A percentile compares a stretch with the other conserved stretches of the same genome.
Conservation (phyloP, 2,797 vertebrate genomes). For the Crenichthys baileyi region DNA sequence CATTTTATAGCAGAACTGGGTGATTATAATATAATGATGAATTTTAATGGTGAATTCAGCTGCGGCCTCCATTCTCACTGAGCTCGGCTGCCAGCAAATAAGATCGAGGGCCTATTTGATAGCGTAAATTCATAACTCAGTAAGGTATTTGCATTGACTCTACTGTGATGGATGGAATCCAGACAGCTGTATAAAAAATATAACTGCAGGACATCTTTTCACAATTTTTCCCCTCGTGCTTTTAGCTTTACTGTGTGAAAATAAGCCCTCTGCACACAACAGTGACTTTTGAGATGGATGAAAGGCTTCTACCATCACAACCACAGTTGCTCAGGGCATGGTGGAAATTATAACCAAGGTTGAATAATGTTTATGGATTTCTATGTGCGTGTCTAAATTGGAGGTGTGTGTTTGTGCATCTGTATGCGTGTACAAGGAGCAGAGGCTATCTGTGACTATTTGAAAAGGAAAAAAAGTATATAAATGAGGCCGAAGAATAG, state of each 20-base stretch:
- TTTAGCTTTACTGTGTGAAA: slow-evolving; percentile 33
- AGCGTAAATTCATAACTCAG: slow-evolving; percentile 51
- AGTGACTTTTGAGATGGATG: slow-evolving; percentile 54
- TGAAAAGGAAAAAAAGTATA: slow-evolving; percentile 22
- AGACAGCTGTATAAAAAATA: slow-evolving; percentile 47
- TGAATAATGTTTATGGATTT: slow-evolving; percentile 68
- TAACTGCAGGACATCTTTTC: slow-evolving; percentile 62
- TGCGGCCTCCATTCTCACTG: slow-evolving; percentile 26
- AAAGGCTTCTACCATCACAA: slow-evolving; percentile 52
- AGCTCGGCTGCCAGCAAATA: slow-evolving; percentile 31
- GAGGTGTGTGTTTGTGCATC: slow-evolving; percentile 15
- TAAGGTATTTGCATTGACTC: slow-evolving; percentile 62
- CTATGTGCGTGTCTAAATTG: slow-evolving; percentile 7
- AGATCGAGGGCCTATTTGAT: slow-evolving; percentile 41
- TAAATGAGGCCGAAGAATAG: slow-evolving; percentile 41
- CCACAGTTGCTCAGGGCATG: slow-evolving; percentile 58
- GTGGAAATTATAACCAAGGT: slow-evolving; percentile 58
- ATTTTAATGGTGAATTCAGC: slow-evolving; percentile 54
- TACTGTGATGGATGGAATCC: slow-evolving; percentile 49
- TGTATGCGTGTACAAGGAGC: slow-evolving; percentile 14
- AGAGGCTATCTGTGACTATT: slow-evolving; percentile 53
- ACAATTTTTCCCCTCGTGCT: slow-evolving; percentile 49
- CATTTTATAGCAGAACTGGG: slow-evolving; percentile 12
- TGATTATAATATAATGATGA: slow-evolving; percentile 33
- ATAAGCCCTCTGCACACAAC: slow-evolving; percentile 49